phyloP scores from a whole-genome alignment of 1,140 invertebrate species.

The Stenopsyche tienmushanensis region DNA sequence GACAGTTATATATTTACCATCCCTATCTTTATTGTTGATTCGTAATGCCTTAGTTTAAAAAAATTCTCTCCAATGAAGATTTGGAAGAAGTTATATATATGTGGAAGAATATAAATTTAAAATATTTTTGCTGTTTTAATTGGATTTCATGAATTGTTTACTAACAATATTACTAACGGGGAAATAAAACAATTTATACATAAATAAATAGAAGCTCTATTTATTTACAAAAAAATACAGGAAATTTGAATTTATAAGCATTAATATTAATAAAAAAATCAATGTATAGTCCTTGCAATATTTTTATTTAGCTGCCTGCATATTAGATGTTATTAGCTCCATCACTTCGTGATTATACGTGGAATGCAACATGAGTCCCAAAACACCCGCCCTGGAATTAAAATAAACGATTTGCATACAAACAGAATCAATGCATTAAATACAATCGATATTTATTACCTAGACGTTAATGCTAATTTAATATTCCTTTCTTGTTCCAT shows the following conservation, averaged over 20 bases:
- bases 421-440: background rate
- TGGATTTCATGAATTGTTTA: too few species aligned
- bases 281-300: too few species aligned
- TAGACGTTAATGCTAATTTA: slow-evolving; percentile 80
- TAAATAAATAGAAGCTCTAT: too few species aligned
- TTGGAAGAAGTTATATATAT: too few species aligned
- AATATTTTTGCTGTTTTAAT: too few species aligned
- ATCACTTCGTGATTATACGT: slow-evolving; percentile 92
- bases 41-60: background rate
- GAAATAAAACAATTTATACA: too few species aligned
- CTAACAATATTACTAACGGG: too few species aligned
- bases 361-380: slow-evolving; percentile 91
- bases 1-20: slow-evolving; percentile 14
- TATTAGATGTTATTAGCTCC: slow-evolving; percentile 58
- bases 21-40: background rate
- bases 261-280: too few species aligned
- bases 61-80: background rate
- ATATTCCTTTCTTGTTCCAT: slow-evolving; percentile 91
- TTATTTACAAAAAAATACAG: too few species aligned
- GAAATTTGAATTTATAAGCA: too few species aligned
- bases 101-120: too few species aligned
- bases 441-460: slow-evolving; percentile 43
- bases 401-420: slow-evolving; percentile 23
- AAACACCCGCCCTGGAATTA: slow-evolving; percentile 73
- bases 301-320: slow-evolving; percentile 19